These are phyloP conservation scores for Trichacis sp. DNA, from an alignment of 2,888 invertebrate genomes.

Conservation along the genomic window DNA sequence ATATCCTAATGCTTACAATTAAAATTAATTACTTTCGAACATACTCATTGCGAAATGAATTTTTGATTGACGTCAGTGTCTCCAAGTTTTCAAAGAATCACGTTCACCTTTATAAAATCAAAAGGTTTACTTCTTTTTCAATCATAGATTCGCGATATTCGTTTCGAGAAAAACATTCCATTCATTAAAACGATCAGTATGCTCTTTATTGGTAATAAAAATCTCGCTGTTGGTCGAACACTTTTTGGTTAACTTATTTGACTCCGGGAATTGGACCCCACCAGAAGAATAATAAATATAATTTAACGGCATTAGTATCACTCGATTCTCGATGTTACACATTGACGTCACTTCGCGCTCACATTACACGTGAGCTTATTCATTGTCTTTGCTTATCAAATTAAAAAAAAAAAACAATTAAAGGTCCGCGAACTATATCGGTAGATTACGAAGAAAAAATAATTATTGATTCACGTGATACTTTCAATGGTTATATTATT, in stretches of 20 bases:
- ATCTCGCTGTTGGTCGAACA: too few relatives aligned
- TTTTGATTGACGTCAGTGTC: too few relatives aligned
- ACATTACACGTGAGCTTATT: not conserved
- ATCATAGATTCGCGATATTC: too few relatives aligned
- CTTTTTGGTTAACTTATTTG: slow-evolving; percentile 30
- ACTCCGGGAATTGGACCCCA: slow-evolving; percentile 37
- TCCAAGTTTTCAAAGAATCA: too few relatives aligned
- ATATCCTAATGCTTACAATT: too few relatives aligned
- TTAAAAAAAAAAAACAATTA: not conserved
- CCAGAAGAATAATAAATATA: slow-evolving; percentile 13
- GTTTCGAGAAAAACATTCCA: not conserved
- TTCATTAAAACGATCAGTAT: not conserved
- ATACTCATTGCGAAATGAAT: too few relatives aligned
- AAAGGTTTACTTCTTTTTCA: too few relatives aligned
- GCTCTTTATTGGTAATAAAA: not conserved
- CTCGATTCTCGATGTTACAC: not conserved
- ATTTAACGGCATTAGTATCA: not conserved
- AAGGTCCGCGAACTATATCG: not conserved
- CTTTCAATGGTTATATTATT: too few relatives aligned
- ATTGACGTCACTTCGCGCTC: not conserved
- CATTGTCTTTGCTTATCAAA: not conserved
- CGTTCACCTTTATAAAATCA: too few relatives aligned
- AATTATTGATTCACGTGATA: too few relatives aligned
- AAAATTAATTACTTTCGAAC: too few relatives aligned
- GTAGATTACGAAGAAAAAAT: too few relatives aligned